Evolutionary conservation across 1,140 invertebrate genomes (phyloP), one percentile per base, ranked within the genome.

Genomic region (Schlechtendalia chinensis): DNA sequence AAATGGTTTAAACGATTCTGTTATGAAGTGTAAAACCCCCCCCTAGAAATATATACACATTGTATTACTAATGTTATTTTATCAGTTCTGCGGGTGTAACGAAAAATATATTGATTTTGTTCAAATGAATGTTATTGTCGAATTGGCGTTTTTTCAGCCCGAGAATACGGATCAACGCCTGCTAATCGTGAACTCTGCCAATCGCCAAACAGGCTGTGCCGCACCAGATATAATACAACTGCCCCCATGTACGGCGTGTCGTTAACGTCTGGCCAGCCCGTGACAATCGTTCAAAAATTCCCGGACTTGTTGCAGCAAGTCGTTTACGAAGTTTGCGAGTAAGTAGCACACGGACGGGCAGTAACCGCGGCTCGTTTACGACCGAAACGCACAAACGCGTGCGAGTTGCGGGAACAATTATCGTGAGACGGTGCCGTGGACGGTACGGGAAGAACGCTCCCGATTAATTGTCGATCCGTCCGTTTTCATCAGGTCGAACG

Each of bases 201-300:
- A 69, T 88, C 88, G 39, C 92, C 94, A 0, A 87, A 91, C 5
- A 88, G 94, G 75, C 88, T 96, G 19, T 96, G 95, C 84, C 91
- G 92, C 84, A 95, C 94, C 6, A 88, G 93, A 67, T 96, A 95
- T 86, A 96, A 96, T 86, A 96, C 94, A 4, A 96, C 94, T 50
- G 95, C 94, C 16, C 94, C 94, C 5, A 94, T 96, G 93, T 96
- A 95, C 85, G 95, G 95, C 8, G 93, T 96, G 29, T 95, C 93
- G 29, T 87, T 96, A 10, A 96, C 95, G 5, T 95, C 94, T 27
- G 94, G 94, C 16, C 93, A 96, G 85, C 94, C 94, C 1, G 94
- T 96, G 74, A 96, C 94, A 47, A 96, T 96, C 83, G 94, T 96
- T 29, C 95, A 96, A 87, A 96, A 96, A 86, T 96, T 96, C 84